phyloP scores from a whole-genome alignment of 2,888 invertebrate genomes.

The Eumacrocentrus americanus region DNA sequence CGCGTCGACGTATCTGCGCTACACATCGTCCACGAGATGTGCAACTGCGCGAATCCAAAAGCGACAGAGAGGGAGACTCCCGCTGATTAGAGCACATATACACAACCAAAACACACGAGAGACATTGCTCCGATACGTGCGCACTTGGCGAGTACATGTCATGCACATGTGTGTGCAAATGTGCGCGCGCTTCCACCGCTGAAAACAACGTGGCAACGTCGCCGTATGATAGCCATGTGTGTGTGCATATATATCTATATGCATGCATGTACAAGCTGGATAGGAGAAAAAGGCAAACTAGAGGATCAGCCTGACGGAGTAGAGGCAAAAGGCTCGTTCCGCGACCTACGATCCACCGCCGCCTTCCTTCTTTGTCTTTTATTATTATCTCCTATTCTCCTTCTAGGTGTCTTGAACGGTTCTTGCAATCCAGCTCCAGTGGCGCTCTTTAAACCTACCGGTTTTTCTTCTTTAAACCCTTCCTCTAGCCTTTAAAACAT shows the following conservation, averaged over 20 bases:
- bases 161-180: slow-evolving; percentile 3
- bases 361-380: slow-evolving; percentile 10
- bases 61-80: too few relatives aligned
- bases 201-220: slow-evolving; percentile 46
- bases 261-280: too few relatives aligned
- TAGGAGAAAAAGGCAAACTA: slow-evolving; percentile 5
- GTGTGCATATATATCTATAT: slow-evolving; percentile 24
- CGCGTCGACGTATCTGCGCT: slow-evolving; percentile 23
- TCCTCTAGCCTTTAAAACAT: background rate
- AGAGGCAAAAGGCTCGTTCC: slow-evolving; percentile 8
- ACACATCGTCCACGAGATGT: slow-evolving; percentile 7
- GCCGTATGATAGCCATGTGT: slow-evolving; percentile 18
- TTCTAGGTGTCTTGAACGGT: slow-evolving; percentile 26
- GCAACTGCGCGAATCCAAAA: slow-evolving; percentile 11
- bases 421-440: slow-evolving; percentile 18
- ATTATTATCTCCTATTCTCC: background rate
- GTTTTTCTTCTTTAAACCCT: slow-evolving; percentile 23
- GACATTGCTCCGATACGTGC: background rate
- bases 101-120: background rate
- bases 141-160: background rate
- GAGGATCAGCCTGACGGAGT: slow-evolving; percentile 11
- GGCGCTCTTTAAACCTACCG: slow-evolving; percentile 39
- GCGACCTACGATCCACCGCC: slow-evolving; percentile 19
- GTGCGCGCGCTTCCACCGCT: slow-evolving; percentile 11
- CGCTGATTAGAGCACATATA: slow-evolving; percentile 17